phyloP scores from a whole-genome alignment of 2,888 invertebrate genomes.

The Limenitis camilla region DNA sequence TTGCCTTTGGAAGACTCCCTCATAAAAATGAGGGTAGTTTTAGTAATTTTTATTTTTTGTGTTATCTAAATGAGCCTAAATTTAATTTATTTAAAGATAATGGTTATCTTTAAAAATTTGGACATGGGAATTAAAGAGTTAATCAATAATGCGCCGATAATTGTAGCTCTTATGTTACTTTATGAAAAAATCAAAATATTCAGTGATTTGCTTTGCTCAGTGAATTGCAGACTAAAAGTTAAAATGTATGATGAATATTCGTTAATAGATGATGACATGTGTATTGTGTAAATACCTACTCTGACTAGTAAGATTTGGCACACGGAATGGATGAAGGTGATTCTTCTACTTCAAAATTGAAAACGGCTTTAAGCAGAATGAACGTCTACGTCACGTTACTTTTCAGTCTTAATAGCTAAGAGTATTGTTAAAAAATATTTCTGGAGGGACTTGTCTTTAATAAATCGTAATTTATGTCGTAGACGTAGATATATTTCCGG shows the following conservation, averaged over 20 bases:
- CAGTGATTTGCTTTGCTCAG: neutral
- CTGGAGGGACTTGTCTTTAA: slow-evolving; percentile 67
- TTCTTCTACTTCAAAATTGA: slow-evolving; percentile 32
- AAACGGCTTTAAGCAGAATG: slow-evolving; percentile 28
- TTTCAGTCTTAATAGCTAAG: slow-evolving; percentile 70
- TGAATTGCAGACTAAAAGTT: neutral
- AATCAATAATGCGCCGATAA: no score
- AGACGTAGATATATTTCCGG: slow-evolving; percentile 53
- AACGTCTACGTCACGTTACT: slow-evolving; percentile 41
- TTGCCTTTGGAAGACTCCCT: no score
- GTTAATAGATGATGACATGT: neutral
- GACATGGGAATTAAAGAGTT: no score
- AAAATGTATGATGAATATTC: neutral
- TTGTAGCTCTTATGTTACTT: no score
- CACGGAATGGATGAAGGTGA: slow-evolving; percentile 59
- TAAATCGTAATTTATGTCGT: slow-evolving; percentile 50
- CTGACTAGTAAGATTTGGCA: slow-evolving; percentile 65
- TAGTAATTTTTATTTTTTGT: no score
- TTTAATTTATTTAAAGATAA: no score
- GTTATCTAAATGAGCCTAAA: no score
- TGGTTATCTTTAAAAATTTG: no score
- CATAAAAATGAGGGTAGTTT: no score
- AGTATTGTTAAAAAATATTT: slow-evolving; percentile 61
- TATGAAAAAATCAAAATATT: neutral
- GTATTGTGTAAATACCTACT: slow-evolving; percentile 39